Conservation (phyloP, 2,888 invertebrate species). For the Notodromas monacha region DNA sequence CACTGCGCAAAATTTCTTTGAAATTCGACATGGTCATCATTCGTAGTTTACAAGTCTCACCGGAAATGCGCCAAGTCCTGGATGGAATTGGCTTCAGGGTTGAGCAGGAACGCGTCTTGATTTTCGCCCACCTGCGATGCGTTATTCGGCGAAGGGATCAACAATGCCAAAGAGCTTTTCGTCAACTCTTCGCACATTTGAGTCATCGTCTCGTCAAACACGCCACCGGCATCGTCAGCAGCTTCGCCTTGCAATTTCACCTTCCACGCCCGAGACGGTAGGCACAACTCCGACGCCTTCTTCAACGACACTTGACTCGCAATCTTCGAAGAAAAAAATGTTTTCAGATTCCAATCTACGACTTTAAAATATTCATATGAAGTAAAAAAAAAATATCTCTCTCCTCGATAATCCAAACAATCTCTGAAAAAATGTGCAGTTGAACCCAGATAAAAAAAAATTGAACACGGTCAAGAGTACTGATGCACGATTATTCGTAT, state of each 20-base stretch:
- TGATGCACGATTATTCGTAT: no score
- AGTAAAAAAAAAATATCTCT: no score
- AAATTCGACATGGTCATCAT: no score
- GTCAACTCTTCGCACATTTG: conserved; percentile 31
- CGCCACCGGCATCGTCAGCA: conserved; percentile 32
- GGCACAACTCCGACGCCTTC: conserved; percentile 22
- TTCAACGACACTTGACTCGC: conserved; percentile 27
- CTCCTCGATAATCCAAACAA: no score
- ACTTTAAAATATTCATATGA: no score
- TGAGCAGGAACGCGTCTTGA: conserved; percentile 25
- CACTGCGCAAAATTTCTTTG: no score
- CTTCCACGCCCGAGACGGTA: conserved; percentile 31
- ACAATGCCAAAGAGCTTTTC: conserved; percentile 22
- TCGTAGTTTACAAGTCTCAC: no score
- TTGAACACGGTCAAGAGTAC: no score
- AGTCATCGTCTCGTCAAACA: conserved; percentile 32
- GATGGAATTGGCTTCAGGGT: conserved; percentile 22
- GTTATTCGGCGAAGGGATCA: conserved; percentile 27
- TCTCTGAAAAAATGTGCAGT: no score
- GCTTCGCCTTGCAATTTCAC: conserved; percentile 30
- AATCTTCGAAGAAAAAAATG: no score
- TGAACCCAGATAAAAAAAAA: no score
- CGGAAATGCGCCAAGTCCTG: conserved; percentile 24
- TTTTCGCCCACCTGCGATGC: conserved; percentile 27
- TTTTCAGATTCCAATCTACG: no score